Conservation (phyloP, 2,888 invertebrate genomes). For the Conops quadrifasciatus region DNA sequence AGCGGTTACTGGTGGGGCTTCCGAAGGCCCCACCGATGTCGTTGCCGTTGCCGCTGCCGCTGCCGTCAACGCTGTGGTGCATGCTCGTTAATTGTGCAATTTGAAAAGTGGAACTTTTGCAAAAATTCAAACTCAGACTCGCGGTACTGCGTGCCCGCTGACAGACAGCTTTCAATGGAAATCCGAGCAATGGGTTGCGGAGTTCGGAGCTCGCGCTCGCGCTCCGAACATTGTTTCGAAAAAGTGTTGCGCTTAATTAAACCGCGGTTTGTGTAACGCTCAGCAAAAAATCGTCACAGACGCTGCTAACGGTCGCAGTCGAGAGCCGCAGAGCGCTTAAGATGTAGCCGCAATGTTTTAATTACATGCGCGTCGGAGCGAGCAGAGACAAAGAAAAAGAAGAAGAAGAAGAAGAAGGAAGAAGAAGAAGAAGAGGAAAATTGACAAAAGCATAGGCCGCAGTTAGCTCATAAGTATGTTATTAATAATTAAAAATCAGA, state of each 20-base stretch:
- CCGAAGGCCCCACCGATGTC: neutral
- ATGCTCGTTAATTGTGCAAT: constrained; percentile 28
- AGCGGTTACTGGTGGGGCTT: too few species aligned
- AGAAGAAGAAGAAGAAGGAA: neutral
- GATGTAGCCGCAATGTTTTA: constrained; percentile 18
- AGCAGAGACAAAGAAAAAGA: neutral
- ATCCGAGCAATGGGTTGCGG: constrained; percentile 12
- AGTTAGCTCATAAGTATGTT: neutral
- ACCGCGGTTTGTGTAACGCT: constrained; percentile 4
- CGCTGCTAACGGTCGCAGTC: neutral
- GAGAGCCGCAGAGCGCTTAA: neutral
- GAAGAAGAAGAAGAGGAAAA: neutral
- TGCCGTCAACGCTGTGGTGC: neutral
- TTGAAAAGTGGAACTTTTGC: constrained; percentile 24
- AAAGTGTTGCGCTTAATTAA: constrained; percentile 27
- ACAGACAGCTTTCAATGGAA: constrained; percentile 13
- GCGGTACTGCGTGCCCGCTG: neutral
- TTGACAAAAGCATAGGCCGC: too few species aligned
- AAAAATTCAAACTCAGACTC: neutral
- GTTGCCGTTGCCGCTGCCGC: neutral
- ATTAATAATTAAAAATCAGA: neutral
- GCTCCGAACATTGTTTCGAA: constrained; percentile 19
- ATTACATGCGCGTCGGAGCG: constrained; percentile 1
- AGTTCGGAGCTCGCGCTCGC: constrained; percentile 1
- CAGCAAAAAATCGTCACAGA: neutral